These are phyloP conservation scores for Acleris laterana DNA, from an alignment of 2,888 invertebrate species.

Conservation along the genomic window DNA sequence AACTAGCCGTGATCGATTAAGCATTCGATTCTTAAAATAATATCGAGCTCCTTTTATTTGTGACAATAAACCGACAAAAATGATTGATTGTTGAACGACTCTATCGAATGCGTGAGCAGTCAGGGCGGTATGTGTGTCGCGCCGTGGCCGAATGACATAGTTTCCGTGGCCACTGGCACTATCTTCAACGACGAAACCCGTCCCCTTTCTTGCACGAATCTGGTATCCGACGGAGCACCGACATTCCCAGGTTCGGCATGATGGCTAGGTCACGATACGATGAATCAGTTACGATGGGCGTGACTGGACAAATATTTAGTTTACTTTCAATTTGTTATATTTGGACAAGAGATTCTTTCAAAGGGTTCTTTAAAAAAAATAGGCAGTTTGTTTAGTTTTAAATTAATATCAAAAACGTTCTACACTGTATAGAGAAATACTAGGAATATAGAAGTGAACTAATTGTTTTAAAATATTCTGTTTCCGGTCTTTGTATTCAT, in stretches of 20 bases:
- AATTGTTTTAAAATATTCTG: conserved; percentile 31
- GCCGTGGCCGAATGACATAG: conserved; percentile 79
- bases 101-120: conserved; percentile 59
- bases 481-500: conserved; percentile 42
- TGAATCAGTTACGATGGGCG: conserved; percentile 28
- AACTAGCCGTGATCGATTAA: conserved; percentile 1
- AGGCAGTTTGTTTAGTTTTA: background rate
- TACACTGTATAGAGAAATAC: no score
- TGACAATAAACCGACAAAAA: conserved; percentile 38
- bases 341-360: background rate
- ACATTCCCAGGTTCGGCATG: conserved; percentile 24
- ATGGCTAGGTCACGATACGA: conserved; percentile 26
- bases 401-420: background rate
- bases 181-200: conserved; percentile 62
- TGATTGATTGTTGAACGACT: conserved; percentile 55
- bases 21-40: conserved; percentile 16
- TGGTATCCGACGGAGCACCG: conserved; percentile 21
- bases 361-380: no score
- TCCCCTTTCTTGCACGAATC: conserved; percentile 53
- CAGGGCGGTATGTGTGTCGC: conserved; percentile 72
- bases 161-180: conserved; percentile 61
- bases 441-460: background rate
- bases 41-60: conserved; percentile 24
- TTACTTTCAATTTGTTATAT: background rate
- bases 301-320: conserved; percentile 22